phyloP scores from a whole-genome alignment of 2,888 invertebrate genomes.

The Nymphalis c-album region DNA sequence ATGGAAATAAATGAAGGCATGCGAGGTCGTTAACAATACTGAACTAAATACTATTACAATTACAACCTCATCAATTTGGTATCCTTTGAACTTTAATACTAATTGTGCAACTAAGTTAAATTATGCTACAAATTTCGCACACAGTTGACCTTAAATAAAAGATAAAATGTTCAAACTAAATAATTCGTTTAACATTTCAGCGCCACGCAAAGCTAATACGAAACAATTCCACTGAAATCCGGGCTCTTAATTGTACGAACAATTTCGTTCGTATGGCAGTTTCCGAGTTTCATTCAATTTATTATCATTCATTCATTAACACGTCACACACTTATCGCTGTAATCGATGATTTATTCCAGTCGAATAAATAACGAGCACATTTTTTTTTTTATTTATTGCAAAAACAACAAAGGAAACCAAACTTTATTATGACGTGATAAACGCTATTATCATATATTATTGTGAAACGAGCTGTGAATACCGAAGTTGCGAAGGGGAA shows the following conservation, averaged over 20 bases:
- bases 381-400: constrained; percentile 14
- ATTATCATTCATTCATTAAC: constrained; percentile 6
- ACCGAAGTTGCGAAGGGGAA: constrained; percentile 16
- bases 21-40: too few relatives aligned
- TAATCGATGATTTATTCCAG: background rate
- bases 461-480: constrained; percentile 9
- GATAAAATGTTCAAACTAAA: constrained; percentile 1
- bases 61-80: background rate
- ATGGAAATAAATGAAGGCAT: too few relatives aligned
- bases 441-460: constrained; percentile 19
- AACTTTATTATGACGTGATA: constrained; percentile 18
- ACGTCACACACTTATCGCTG: background rate
- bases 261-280: background rate
- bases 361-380: constrained; percentile 11
- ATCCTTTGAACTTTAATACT: background rate
- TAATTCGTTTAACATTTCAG: constrained; percentile 5
- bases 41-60: too few relatives aligned
- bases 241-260: constrained; percentile 4
- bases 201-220: constrained; percentile 7
- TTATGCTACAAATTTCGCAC: background rate
- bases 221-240: constrained; percentile 1
- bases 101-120: background rate
- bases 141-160: constrained; percentile 5
- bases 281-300: constrained; percentile 3
- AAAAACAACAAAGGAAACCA: constrained; percentile 13